These are phyloP conservation scores for Seira musarum DNA, from an alignment of 2,888 invertebrate genomes.

Conservation along the genomic window DNA sequence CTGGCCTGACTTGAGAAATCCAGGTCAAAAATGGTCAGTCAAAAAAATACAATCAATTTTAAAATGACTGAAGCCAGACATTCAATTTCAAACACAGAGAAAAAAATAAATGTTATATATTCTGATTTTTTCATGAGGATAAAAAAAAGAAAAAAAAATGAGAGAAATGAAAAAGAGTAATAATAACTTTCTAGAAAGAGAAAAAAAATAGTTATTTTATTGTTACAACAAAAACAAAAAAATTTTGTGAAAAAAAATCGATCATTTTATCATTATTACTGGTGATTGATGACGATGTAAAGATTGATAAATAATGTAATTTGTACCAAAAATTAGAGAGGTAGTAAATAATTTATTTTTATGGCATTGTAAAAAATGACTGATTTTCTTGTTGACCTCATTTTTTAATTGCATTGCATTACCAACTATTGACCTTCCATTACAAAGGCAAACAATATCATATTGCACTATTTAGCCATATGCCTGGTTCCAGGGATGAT, in stretches of 20 bases:
- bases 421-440: too few species aligned
- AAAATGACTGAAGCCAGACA: conserved; percentile 57
- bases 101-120: conserved; percentile 38
- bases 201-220: conserved; percentile 43
- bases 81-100: too few species aligned
- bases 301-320: conserved; percentile 24
- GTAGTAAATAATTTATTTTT: conserved; percentile 59
- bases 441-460: too few species aligned
- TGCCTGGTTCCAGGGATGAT: too few species aligned
- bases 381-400: neutral
- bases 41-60: conserved; percentile 45
- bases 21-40: conserved; percentile 50
- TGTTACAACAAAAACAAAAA: neutral
- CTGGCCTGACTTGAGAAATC: too few species aligned
- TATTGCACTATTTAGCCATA: too few species aligned
- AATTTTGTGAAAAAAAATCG: conserved; percentile 19
- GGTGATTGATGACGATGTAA: conserved; percentile 29
- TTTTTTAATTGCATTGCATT: neutral
- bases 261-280: conserved; percentile 20
- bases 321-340: conserved; percentile 57
- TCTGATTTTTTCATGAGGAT: conserved; percentile 25
- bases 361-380: conserved; percentile 32
- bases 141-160: too few species aligned
- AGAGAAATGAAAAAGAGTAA: too few species aligned
- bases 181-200: too few species aligned